Base-by-base conservation (phyloP, 2,888 invertebrate genomes). In the Aradus depressus region DNA sequence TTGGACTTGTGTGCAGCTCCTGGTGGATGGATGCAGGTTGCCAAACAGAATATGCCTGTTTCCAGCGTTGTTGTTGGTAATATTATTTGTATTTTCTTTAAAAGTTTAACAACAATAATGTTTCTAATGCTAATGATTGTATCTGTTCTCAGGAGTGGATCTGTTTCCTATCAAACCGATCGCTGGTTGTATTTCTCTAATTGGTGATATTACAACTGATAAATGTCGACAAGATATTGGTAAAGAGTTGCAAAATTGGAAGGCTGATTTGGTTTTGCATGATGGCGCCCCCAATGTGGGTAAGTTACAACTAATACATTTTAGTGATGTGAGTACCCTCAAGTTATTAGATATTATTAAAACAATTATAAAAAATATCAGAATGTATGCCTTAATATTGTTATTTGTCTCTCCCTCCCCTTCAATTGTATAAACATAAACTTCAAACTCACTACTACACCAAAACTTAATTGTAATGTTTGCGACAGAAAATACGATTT, bases 1-100 rank as follows among this genome's bases (percentile, higher is more conserved):
- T 80, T 99, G 63, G 98, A 99, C 76, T 72, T 99, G 56, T 99
- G 98, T 71, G 98, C 98, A 12, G 98, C 98, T 1, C 98, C 98
- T 1, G 97, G 97, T 64, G 96, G 96, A 61, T 97, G 98, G 97
- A 89, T 97, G 84, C 98, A 91, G 71, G 97, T 98, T 48, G 97
- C 96, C 42, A 84, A 86, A 62, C 87, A 98, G 67, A 90, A 93
- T 66, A 96, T 97, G 91, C 97, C 98, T 0, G 77, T 95, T 0
- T 93, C 95, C 4, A 92, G 92, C 65, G 75, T 96, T 49, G 89
- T 97, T 12, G 75, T 98, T 44, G 95, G 76, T 73, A 65, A 61
- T 42, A 37, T n/a, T n/a, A n/a, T n/a, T n/a, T n/a, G n/a, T n/a
- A n/a, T n/a, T n/a, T n/a, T n/a, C n/a, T n/a, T 23, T 12, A 19